A percentile compares a stretch with the other conserved stretches of the same genome.
Conservation (phyloP, 2,113 vertebrate genomes). For the Elephantulus edwardii region DNA sequence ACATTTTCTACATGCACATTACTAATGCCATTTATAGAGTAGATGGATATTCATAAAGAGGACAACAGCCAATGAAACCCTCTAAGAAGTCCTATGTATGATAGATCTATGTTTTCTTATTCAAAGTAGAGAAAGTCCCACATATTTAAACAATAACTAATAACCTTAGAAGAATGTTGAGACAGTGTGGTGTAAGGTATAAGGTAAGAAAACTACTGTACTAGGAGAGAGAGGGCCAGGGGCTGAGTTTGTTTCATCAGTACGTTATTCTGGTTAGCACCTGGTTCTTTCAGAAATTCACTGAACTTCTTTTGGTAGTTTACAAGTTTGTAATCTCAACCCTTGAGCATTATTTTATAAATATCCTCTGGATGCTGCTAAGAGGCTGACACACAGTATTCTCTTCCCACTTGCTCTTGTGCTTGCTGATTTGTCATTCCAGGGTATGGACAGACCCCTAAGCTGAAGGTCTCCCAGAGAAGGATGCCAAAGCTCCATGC, state of each 20-base stretch:
- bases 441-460: conserved; percentile 96
- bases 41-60: conserved; percentile 28
- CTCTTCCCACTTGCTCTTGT: conserved; percentile 96
- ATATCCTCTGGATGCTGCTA: conserved; percentile 92
- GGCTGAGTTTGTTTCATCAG: conserved; percentile 70
- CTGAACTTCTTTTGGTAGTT: conserved; percentile 91
- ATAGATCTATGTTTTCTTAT: conserved; percentile 74
- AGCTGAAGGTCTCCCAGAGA: conserved; percentile 96
- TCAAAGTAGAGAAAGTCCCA: conserved; percentile 72
- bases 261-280: conserved; percentile 89
- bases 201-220: conserved; percentile 78
- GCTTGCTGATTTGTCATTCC: conserved; percentile 99
- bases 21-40: conserved; percentile 25
- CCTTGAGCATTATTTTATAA: conserved; percentile 92
- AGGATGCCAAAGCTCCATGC: conserved; percentile 97
- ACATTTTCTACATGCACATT: conserved; percentile 40
- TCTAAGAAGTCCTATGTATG: conserved; percentile 72
- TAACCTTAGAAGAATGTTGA: conserved; percentile 73
- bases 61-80: conserved; percentile 56
- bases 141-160: conserved; percentile 43
- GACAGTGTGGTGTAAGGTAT: conserved; percentile 72
- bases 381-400: conserved; percentile 92
- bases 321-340: conserved; percentile 93
- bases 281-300: conserved; percentile 91
- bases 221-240: conserved; percentile 75